Percentiles rank a stretch among this genome's conserved stretches.
These are phyloP conservation scores for Muricea muricata DNA, from an alignment of 92 coral and sea anemone species.

Conservation along the genomic window DNA sequence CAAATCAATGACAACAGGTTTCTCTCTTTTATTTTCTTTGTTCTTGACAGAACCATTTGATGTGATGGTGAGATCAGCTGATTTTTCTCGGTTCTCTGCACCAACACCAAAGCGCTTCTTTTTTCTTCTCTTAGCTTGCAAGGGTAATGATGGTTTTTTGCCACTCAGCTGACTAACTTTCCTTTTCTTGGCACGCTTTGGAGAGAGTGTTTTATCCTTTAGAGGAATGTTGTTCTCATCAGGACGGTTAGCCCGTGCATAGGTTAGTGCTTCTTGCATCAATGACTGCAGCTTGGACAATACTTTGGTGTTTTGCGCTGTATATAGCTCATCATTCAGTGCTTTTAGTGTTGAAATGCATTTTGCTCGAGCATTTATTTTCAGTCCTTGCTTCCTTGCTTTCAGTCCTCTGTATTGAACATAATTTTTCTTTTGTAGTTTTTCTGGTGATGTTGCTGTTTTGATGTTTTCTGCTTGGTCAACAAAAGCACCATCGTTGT, in stretches of 20 bases:
- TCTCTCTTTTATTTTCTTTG: background rate
- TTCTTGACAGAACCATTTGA: background rate
- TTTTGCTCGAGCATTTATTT: background rate
- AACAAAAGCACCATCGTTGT: background rate
- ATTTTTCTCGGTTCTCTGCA: slow-evolving; percentile 9
- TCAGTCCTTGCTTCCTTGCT: background rate
- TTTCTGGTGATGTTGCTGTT: background rate
- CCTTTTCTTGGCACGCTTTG: slow-evolving; percentile 3
- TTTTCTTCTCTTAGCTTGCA: slow-evolving; percentile 16
- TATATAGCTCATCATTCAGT: background rate
- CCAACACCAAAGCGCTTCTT: slow-evolving; percentile 27
- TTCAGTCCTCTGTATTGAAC: background rate
- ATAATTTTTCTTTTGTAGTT: background rate
- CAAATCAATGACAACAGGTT: background rate
- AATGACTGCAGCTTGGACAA: background rate
- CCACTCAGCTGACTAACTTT: background rate
- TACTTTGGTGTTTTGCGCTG: background rate
- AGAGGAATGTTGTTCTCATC: background rate
- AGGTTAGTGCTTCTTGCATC: background rate
- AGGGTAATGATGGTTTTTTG: background rate
- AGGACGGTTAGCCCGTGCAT: slow-evolving; percentile 3
- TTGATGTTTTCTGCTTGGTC: background rate
- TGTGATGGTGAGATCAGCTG: background rate
- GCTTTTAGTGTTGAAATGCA: slow-evolving; percentile 3
- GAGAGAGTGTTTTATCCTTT: background rate